Evolutionary conservation across 2,797 vertebrate species (phyloP), one percentile per base, ranked within the genome.

Genomic region (Dicrostonyx torquatus): DNA sequence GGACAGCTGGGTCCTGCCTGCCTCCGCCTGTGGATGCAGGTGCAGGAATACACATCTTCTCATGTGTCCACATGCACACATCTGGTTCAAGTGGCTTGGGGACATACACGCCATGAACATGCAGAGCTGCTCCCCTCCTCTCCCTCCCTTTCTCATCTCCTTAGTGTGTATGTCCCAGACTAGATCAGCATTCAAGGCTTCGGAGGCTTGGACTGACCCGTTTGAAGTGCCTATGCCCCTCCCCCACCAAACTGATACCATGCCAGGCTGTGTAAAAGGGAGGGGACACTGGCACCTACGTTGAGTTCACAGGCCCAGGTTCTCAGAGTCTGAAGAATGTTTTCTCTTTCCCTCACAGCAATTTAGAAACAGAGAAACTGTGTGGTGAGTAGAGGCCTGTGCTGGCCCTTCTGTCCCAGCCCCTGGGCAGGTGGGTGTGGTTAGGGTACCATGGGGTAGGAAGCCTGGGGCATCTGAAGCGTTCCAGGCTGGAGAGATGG

Each of bases 281-380:
- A 4, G 45, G 37, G 48, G 26, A 29, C 0, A 0, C 18, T 53
- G 60, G 43, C 62, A 66, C 66, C 77, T 43, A 11, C 53, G 48
- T 40, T 62, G 84, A 5, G 24, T 77, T 26, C 11, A 5, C 70
- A 89, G 24, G 66, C 66, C 82, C 66, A 11, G 4, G 18, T 60
- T 48, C 14, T 64, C 13, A 55, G 48, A 15, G 76, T 83, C 92
- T 93, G n/a, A 96, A 34, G 43, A 55, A 0, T 17, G 2, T 95
- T 62, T 95, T 80, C 80, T 97, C 94, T 97, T 53, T 96, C 97
- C 94, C 96, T 97, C 96, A 89, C 98, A 99, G 99, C 97, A 99
- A 99, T 9, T 98, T 99, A 98, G 99, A 99, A 97, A 99, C 99
- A 0, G 99, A 99, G 97, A 99, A 99, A 89, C 97, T 99, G 82